Evolutionary conservation across 2,113 vertebrate species (phyloP).

Genomic region (Clupea harengus): DNA sequence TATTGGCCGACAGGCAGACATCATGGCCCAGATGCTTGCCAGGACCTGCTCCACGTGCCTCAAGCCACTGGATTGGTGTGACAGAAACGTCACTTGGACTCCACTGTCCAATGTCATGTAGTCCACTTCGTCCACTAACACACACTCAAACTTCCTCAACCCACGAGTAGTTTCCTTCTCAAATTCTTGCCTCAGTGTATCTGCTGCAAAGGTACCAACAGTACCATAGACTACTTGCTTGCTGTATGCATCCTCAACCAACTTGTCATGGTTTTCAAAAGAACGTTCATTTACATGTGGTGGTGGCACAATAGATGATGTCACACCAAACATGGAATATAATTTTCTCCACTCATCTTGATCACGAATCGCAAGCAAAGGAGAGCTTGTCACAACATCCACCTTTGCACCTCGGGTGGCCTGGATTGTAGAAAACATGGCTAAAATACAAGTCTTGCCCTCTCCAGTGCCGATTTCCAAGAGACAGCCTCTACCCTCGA

Average conservation of each 20-base stretch:
- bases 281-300: too few relatives aligned
- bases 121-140: constrained; percentile 54
- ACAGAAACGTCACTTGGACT: constrained; percentile 49
- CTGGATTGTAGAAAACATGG: constrained; percentile 48
- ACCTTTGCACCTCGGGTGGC: constrained; percentile 40
- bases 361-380: constrained; percentile 40
- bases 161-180: constrained; percentile 33
- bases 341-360: constrained; percentile 45
- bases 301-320: constrained; percentile 44
- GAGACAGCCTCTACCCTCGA: too few relatives aligned
- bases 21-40: constrained; percentile 45
- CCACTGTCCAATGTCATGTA: constrained; percentile 55
- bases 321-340: constrained; percentile 45
- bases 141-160: constrained; percentile 39
- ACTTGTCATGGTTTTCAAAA: constrained; percentile 8
- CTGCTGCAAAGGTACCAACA: constrained; percentile 49
- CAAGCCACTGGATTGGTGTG: constrained; percentile 44
- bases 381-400: constrained; percentile 49
- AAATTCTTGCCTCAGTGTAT: constrained; percentile 47
- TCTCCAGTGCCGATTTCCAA: too few relatives aligned
- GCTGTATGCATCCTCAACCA: constrained; percentile 30
- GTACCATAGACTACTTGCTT: constrained; percentile 48
- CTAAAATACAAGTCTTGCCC: constrained; percentile 49
- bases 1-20: constrained; percentile 39
- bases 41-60: constrained; percentile 49